Conservation (phyloP, 2,113 vertebrate genomes). For the Candoia aspera region DNA sequence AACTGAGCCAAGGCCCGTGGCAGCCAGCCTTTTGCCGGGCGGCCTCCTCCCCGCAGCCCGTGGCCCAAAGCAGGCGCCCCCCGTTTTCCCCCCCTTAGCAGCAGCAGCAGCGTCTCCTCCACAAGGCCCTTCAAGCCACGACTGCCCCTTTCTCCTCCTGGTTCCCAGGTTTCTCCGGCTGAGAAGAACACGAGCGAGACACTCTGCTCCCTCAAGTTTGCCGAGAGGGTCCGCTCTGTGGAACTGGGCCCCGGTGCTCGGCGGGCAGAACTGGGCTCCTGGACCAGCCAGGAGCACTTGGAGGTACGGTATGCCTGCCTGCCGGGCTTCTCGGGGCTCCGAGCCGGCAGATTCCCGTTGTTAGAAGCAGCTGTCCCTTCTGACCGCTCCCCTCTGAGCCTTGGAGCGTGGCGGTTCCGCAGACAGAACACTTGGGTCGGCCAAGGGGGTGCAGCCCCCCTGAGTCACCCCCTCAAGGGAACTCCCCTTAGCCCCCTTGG, state of each 20-base stretch:
- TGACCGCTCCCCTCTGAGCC: not conserved
- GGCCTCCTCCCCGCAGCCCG: too few species aligned
- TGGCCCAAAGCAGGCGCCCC: too few species aligned
- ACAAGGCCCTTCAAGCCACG: not conserved
- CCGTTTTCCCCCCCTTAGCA: too few species aligned
- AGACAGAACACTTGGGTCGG: not conserved
- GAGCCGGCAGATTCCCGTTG: not conserved
- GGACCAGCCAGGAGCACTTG: constrained; percentile 86
- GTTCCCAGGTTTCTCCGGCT: constrained; percentile 82
- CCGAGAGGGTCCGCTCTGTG: constrained; percentile 89
- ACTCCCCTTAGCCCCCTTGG: not conserved
- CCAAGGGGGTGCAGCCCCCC: not conserved
- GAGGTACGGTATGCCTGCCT: constrained; percentile 77
- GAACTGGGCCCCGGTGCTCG: constrained; percentile 81
- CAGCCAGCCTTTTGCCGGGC: not conserved
- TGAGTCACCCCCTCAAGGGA: not conserved
- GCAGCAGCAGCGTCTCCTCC: not conserved
- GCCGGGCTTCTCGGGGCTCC: not conserved
- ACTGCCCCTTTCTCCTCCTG: not conserved
- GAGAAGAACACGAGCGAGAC: constrained; percentile 89
- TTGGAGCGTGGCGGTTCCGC: not conserved
- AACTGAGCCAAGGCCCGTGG: not conserved
- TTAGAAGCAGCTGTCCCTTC: not conserved
- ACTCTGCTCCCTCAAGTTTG: constrained; percentile 92
- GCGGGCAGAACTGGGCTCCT: constrained; percentile 80